Conservation (phyloP, 2,113 vertebrate genomes). For the Sialia sialis region DNA sequence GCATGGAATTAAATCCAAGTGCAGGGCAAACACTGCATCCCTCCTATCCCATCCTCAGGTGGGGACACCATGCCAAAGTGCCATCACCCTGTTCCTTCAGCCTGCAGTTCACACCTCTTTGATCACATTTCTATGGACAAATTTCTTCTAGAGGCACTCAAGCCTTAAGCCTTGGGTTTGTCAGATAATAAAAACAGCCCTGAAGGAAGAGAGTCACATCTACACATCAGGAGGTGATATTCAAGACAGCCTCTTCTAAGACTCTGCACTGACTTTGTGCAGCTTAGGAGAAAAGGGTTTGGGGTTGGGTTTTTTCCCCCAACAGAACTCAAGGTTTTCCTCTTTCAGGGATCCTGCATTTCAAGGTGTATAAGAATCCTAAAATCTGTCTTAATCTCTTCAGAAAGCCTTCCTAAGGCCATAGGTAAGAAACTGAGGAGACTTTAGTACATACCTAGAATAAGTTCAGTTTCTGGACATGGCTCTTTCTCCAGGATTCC, state of each 20-base stretch:
- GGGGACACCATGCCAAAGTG: neutral
- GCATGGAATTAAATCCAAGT: neutral
- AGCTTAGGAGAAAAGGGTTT: neutral
- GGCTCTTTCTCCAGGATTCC: neutral
- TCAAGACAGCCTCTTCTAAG: neutral
- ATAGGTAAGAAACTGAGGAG: neutral
- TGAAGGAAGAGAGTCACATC: neutral
- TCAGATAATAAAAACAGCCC: neutral
- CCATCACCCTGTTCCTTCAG: neutral
- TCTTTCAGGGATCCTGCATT: neutral
- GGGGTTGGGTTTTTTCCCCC: neutral
- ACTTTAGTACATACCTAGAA: neutral
- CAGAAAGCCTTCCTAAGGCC: neutral
- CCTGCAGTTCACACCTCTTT: neutral
- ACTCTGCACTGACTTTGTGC: neutral
- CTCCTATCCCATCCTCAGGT: neutral
- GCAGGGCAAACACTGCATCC: neutral
- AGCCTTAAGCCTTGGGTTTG: neutral
- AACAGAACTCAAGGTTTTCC: neutral
- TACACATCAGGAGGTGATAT: neutral
- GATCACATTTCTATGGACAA: neutral
- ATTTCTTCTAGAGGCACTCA: neutral
- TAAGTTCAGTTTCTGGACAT: neutral
- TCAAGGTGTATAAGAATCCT: neutral
- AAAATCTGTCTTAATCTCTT: neutral